A percentile compares a stretch with the other conserved stretches of the same genome.
Evolutionary conservation across 1,140 invertebrate genomes (phyloP).

Genomic region (Drosophila parvula): DNA sequence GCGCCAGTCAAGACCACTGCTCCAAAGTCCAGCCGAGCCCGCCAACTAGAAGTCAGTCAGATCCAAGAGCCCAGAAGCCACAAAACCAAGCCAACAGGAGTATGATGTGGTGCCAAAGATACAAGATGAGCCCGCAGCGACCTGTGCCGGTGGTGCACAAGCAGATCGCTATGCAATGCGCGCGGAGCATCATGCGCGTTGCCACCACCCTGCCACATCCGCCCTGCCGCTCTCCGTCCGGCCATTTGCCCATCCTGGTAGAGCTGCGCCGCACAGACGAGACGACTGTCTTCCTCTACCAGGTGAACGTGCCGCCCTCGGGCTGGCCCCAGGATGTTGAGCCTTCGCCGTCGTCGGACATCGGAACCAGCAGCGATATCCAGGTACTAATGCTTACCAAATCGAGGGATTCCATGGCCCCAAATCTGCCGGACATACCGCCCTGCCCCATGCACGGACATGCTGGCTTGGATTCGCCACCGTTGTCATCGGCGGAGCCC

Average conservation of each 20-base stretch:
- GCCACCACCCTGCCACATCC: constrained; percentile 51
- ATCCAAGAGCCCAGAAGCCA: background rate
- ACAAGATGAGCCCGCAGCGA: constrained; percentile 16
- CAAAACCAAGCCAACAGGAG: background rate
- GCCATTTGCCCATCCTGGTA: constrained; percentile 59
- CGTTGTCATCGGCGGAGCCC: background rate
- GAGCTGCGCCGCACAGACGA: constrained; percentile 57
- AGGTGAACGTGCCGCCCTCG: constrained; percentile 52
- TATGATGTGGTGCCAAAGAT: constrained; percentile 43
- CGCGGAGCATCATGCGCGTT: constrained; percentile 45
- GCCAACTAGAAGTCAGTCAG: background rate
- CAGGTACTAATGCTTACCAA: constrained; percentile 16
- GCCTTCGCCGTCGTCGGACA: background rate
- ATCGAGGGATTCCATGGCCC: background rate
- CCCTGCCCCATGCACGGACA: constrained; percentile 42
- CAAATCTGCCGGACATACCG: background rate
- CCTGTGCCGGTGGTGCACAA: constrained; percentile 45
- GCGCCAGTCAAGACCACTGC: constrained; percentile 18
- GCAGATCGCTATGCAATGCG: constrained; percentile 62
- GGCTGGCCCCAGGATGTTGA: background rate
- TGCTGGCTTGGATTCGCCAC: background rate
- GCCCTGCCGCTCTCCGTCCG: constrained; percentile 35
- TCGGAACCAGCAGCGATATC: background rate
- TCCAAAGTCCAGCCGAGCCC: constrained; percentile 15
- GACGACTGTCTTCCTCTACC: constrained; percentile 47